Evolutionary conservation across 64 coral and sea anemone species (phyloP), one percentile per base, ranked within the genome.

Genomic region (Pocillopora verrucosa): DNA sequence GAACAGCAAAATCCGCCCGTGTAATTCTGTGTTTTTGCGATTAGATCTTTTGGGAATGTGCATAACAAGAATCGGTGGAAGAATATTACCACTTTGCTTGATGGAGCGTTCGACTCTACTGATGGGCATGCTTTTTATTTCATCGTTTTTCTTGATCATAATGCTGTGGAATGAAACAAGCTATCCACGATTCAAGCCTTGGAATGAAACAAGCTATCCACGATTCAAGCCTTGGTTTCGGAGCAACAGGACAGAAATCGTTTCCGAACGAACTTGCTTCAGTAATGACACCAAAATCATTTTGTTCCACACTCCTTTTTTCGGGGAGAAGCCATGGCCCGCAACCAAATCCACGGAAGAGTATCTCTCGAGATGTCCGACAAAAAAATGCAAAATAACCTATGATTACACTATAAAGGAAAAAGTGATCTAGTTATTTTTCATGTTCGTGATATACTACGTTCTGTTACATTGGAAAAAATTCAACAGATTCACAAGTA

Each of bases 401-500:
- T 76, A 76, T 2, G 26, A 76, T 41, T 45, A 19, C 11, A 76
- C 74, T 35, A 76, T 37, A 76, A 45, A 17, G 74, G 74, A 76
- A 36, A 76, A 41, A 76, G 74, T 51, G 74, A 76, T 51, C 34
- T 51, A n/a, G n/a, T 76, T 51, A 20, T 76, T 41, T 76, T 76
- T 76, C 74, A 76, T 30, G 13, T 6, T 76, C 1, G 24, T 19
- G 16, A 76, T 45, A 76, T 41, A 16, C 2, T 2, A 37, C 11
- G 36, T 35, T 41, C 26, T 1, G 34, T 38, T 16, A 76, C 13
- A 20, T 5, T 0, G 13, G 26, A 76, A 37, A 37, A 76, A 51
- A 26, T 76, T 51, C 74, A 76, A 51, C 74, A 76, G 26, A 76
- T 76, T 37, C 74, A 76, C 3, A 56, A 76, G 51, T 76, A 76